Evolutionary conservation across 1,140 invertebrate species (phyloP), one percentile per base, ranked within the genome.

Genomic region (Pissodes strobi): DNA sequence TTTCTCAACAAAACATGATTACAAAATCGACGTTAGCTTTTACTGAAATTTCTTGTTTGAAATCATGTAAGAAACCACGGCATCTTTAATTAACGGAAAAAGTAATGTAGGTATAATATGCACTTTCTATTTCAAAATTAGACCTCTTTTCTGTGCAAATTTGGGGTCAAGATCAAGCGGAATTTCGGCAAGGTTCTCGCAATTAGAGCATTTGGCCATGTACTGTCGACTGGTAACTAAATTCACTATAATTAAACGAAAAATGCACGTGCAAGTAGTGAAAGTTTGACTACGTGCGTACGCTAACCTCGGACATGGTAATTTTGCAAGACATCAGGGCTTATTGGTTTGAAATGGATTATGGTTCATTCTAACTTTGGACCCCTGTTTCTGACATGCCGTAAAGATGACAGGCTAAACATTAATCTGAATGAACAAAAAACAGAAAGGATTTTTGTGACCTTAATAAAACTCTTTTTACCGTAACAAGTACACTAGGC

Each of bases 251-350:
- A 23, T 45, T 22, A 53, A 5, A 13, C n/a, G 37, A 30, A 62
- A 48, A 62, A 62, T 62, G 60, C 60, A 56, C 52, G 51, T 64
- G 41, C 30, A 56, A 38, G n/a, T 27, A 64, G 61, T 64, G 61
- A 64, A 64, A 64, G 61, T 64, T 64, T 37, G 61, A n/a, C 41
- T 64, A 64, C 61, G 61, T 64, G 61, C 61, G 41, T 22, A 22
- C 49, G 41, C 27, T 2, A 19, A 12, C 12, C 15, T 15, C 51
- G 6, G 52, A 64, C 52, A 64, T 64, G 61, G 61, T 64, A 51
- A 64, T 64, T 43, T 38, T 30, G 30, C 41, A 56, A 56, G 37
- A 43, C 53, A 13, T 13, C 21, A 30, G 46, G 25, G 10, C 9
- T 13, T 49, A 27, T 1, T 19, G 22, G 10, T n/a, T 17, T 27